phyloP scores from a whole-genome alignment of 1,140 invertebrate genomes.

The Procambarus virginalis region DNA sequence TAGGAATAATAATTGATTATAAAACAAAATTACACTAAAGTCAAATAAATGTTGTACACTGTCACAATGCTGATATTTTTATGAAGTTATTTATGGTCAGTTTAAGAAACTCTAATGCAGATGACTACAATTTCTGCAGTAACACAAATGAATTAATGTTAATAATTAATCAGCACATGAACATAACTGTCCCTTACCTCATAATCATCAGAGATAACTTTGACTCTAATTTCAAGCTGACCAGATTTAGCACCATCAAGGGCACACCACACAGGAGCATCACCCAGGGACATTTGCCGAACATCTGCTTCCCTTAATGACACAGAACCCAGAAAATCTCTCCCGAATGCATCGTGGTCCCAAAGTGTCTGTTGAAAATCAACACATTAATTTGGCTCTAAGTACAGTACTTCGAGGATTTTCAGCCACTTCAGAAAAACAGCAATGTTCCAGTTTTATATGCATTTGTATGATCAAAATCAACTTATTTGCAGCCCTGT shows the following conservation, averaged over 20 bases:
- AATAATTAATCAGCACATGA: neutral
- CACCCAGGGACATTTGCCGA: conserved; percentile 34
- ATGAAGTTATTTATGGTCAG: no score
- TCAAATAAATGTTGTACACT: no score
- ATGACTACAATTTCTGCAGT: neutral
- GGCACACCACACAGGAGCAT: conserved; percentile 28
- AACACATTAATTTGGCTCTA: neutral
- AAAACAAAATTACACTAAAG: no score
- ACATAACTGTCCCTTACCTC: conserved; percentile 16
- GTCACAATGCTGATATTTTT: no score
- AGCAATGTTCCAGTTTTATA: no score
- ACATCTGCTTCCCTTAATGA: conserved; percentile 48
- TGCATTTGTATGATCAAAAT: no score
- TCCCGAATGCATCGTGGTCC: conserved; percentile 61
- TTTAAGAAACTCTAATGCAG: no score
- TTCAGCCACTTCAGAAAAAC: no score
- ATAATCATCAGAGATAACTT: conserved; percentile 62
- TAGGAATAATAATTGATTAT: no score
- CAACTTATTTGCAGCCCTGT: no score
- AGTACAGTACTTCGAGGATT: no score
- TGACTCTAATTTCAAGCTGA: conserved; percentile 50
- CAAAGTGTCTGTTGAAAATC: conserved; percentile 34
- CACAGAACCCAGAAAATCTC: conserved; percentile 53
- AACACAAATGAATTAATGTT: neutral
- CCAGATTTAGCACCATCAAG: conserved; percentile 59